Conservation (phyloP, 92 coral and sea anemone genomes). For the Siderastrea radians region DNA sequence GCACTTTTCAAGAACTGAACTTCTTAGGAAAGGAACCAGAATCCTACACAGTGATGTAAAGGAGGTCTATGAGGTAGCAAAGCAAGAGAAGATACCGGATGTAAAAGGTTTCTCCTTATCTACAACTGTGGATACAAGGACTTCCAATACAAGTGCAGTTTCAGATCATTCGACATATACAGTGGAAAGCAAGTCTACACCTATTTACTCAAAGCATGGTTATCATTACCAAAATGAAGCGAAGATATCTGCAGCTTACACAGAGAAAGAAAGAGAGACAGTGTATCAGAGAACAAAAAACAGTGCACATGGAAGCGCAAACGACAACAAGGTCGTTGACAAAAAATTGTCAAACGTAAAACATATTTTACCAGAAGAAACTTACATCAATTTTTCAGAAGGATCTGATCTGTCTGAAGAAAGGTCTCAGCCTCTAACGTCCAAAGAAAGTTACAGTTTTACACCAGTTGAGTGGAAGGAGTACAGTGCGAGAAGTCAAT, state of each 20-base stretch:
- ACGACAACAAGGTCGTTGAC: too few species aligned
- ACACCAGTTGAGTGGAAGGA: background rate
- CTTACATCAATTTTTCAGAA: background rate
- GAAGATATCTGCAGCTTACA: background rate
- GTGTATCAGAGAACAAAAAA: background rate
- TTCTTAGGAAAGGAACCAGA: constrained; percentile 73
- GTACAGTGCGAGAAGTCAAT: background rate
- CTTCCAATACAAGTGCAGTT: background rate
- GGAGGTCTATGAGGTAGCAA: too few species aligned
- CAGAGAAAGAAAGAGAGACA: background rate
- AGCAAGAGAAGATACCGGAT: too few species aligned
- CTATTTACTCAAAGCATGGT: background rate
- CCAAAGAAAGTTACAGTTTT: background rate
- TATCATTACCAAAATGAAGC: background rate
- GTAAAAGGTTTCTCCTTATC: too few species aligned
- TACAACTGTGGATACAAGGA: background rate
- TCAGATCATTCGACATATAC: background rate
- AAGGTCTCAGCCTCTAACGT: background rate
- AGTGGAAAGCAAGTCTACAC: background rate
- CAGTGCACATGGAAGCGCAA: background rate
- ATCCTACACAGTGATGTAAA: background rate
- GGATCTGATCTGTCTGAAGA: background rate
- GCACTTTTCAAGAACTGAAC: constrained; percentile 73
- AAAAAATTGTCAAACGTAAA: background rate
- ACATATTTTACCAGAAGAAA: background rate